Conservation (phyloP, 2,888 invertebrate species). For the Disparrhopalites patrizii region DNA sequence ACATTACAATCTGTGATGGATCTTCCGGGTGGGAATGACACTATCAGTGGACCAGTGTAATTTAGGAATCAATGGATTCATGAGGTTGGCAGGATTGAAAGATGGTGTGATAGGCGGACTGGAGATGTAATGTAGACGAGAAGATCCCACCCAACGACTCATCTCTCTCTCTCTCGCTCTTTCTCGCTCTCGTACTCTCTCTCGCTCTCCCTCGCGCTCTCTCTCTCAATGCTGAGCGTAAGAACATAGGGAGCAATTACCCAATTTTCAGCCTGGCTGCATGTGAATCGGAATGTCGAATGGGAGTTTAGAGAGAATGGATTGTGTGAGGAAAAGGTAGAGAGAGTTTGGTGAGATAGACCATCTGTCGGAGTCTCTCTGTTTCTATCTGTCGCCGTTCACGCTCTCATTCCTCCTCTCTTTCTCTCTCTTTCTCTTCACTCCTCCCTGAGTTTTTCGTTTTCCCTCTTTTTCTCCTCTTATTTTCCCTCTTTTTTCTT, state of each 20-base stretch:
- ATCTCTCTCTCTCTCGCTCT: too few species aligned
- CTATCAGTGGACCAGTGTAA: conserved; percentile 29
- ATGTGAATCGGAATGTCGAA: conserved; percentile 39
- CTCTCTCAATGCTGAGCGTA: conserved; percentile 25
- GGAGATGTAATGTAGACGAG: conserved; percentile 6
- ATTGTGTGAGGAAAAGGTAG: conserved; percentile 27
- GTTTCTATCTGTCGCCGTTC: too few species aligned
- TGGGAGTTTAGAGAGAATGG: conserved; percentile 21
- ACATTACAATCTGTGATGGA: conserved; percentile 26
- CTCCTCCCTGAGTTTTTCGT: too few species aligned
- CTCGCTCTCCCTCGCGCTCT: too few species aligned
- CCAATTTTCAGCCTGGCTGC: conserved; percentile 43
- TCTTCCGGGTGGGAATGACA: conserved; percentile 31
- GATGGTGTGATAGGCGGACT: conserved; percentile 26
- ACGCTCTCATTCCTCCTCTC: not conserved
- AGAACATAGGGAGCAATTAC: conserved; percentile 42
- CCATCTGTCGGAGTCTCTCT: conserved; percentile 26
- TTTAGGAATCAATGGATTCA: conserved; percentile 33
- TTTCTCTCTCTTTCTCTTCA: not conserved
- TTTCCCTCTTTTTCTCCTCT: too few species aligned
- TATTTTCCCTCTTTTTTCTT: too few species aligned
- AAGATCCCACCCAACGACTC: conserved; percentile 23
- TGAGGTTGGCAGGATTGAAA: conserved; percentile 32
- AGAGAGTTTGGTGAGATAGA: conserved; percentile 27
- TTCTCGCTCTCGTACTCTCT: conserved; percentile 3